Evolutionary conservation across 2,888 invertebrate species (phyloP), one percentile per base, ranked within the genome.

Genomic region (Tetanocera ferruginea): DNA sequence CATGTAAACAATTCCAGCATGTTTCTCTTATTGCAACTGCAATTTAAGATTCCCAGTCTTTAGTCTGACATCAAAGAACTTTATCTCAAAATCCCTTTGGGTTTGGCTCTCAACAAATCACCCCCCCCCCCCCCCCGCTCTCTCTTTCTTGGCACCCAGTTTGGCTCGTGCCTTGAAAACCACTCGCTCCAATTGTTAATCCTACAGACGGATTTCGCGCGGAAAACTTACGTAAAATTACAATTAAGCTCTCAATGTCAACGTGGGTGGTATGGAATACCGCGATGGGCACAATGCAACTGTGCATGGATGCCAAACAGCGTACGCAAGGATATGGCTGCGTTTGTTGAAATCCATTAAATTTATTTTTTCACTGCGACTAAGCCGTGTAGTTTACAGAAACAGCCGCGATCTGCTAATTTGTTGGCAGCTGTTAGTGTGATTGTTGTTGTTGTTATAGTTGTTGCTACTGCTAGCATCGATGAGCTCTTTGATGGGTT

Each of bases 171-270:
- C 67, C 34, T n/a, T 19, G 34, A 34, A 31, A 66, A 37, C 37
- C 37, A 25, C 66, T 14, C 17, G 11, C 62, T 51, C 31, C 49
- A 17, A 43, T 43, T 34, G 23, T 67, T 37, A 49, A 37, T 43
- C 57, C 34, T 72, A 37, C 25, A 28, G 43, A 57, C n/a, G 72
- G 57, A 72, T 60, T 60, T 37, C 25, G 72, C 51, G 37, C 25
- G n/a, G 60, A 69, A 57, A 57, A 70, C 34, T 76, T 69, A 69
- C 60, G 76, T 60, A 69, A 70, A 76, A 76, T 76, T 49, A 69
- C 76, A 76, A 76, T 76, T 76, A 69, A 76, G 76, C 76, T 76
- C 69, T 69, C 34, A 57, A n/a, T 69, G 69, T 69, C 69, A 69
- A 69, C 37, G 60, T 19, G 71, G 28, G 31, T 11, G 31, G 71